Percentiles rank a stretch among this genome's conserved stretches.
These are phyloP conservation scores for Gymnocypris eckloni DNA, from an alignment of 2,797 vertebrate genomes.

Conservation along the genomic window DNA sequence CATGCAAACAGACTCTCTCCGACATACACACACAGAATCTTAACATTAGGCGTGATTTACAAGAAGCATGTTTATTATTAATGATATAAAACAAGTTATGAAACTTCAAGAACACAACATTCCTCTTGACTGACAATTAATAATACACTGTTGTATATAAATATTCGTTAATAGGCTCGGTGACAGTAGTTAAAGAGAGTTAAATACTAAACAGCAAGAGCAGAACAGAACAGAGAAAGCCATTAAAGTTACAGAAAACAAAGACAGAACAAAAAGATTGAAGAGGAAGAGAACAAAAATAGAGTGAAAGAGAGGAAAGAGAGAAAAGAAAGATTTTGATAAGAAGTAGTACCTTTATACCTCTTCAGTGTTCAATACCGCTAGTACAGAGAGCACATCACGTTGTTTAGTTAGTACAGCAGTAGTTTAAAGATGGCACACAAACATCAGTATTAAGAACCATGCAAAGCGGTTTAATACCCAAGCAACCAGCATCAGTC, in stretches of 20 bases:
- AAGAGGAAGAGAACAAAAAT: neutral
- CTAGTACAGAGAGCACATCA: slow-evolving; percentile 70
- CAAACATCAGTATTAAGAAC: slow-evolving; percentile 75
- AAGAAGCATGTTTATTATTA: slow-evolving; percentile 87
- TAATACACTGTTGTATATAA: slow-evolving; percentile 68
- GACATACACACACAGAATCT: slow-evolving; percentile 62
- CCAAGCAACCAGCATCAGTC: slow-evolving; percentile 82
- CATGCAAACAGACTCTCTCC: slow-evolving; percentile 23
- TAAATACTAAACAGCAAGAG: slow-evolving; percentile 37
- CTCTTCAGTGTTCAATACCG: slow-evolving; percentile 77
- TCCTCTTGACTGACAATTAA: slow-evolving; percentile 71
- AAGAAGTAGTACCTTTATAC: slow-evolving; percentile 49
- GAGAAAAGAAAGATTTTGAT: neutral
- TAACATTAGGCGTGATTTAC: slow-evolving; percentile 78
- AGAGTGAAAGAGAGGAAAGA: slow-evolving; percentile 9
- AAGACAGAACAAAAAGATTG: slow-evolving; percentile 5
- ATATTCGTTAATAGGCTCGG: slow-evolving; percentile 50
- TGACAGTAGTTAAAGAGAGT: slow-evolving; percentile 35
- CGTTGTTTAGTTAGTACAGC: slow-evolving; percentile 75
- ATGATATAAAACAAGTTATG: slow-evolving; percentile 84
- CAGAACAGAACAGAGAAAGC: slow-evolving; percentile 67
- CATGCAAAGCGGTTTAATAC: slow-evolving; percentile 82
- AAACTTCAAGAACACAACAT: slow-evolving; percentile 83
- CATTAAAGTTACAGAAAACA: slow-evolving; percentile 52
- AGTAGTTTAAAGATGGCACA: slow-evolving; percentile 77